Evolutionary conservation across 2,797 vertebrate species (phyloP).

Genomic region (Lutjanus campechanus): DNA sequence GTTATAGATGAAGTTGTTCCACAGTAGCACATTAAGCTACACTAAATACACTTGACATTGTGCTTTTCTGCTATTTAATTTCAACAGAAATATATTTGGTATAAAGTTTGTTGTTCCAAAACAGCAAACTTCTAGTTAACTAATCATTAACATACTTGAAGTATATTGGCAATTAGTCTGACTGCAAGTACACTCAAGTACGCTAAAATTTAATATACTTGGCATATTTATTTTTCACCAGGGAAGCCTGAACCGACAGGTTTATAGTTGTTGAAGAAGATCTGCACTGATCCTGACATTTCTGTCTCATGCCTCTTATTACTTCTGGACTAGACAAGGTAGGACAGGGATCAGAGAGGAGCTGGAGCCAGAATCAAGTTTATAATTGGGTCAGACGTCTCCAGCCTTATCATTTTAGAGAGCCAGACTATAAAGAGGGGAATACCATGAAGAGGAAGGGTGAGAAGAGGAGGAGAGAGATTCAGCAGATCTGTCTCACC

Average conservation of each 20-base stretch:
- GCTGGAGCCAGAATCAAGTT: slow-evolving; percentile 13
- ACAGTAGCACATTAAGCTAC: too few relatives aligned
- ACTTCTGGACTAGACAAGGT: slow-evolving; percentile 23
- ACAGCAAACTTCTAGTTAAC: too few relatives aligned
- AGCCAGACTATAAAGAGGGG: slow-evolving; percentile 34
- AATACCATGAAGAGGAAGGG: slow-evolving; percentile 35
- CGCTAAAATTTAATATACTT: too few relatives aligned
- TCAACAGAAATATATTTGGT: too few relatives aligned
- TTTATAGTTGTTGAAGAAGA: not conserved
- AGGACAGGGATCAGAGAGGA: not conserved
- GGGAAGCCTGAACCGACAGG: not conserved
- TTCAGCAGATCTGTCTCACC: slow-evolving; percentile 24
- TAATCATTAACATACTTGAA: too few relatives aligned
- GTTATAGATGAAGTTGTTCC: too few relatives aligned
- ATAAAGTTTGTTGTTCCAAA: too few relatives aligned
- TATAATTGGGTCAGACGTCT: slow-evolving; percentile 46
- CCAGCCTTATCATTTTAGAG: slow-evolving; percentile 38
- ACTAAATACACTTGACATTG: too few relatives aligned
- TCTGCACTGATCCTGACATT: slow-evolving; percentile 7
- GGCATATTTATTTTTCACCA: too few relatives aligned
- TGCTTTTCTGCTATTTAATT: too few relatives aligned
- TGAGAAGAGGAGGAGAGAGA: slow-evolving; percentile 40
- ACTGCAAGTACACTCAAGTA: too few relatives aligned
- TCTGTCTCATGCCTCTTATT: slow-evolving; percentile 29
- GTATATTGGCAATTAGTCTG: too few relatives aligned